Percentiles rank a stretch among this genome's conserved stretches.
Evolutionary conservation across 2,888 invertebrate species (phyloP).

Genomic region (Furcula furcula): DNA sequence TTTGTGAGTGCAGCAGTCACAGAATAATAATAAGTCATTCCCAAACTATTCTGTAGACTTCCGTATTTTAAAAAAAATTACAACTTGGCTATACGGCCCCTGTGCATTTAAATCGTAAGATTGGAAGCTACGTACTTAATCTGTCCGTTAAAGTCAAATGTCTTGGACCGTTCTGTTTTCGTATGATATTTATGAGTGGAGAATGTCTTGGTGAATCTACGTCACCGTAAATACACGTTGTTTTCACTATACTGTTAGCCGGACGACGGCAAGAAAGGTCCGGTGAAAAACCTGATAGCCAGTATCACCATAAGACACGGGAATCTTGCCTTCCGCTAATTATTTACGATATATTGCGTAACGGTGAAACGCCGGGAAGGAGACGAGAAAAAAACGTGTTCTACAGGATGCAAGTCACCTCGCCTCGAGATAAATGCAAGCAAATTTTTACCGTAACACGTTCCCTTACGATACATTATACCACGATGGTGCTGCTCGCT

Average conservation of each 20-base stretch:
- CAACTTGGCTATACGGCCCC: no score
- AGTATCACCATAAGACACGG: constrained; percentile 79
- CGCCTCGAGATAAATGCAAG: constrained; percentile 39
- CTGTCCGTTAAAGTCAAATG: constrained; percentile 12
- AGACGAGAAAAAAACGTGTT: constrained; percentile 74
- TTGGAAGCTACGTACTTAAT: constrained; percentile 11
- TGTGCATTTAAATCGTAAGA: constrained; percentile 10
- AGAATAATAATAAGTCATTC: no score
- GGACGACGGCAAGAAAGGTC: constrained; percentile 62
- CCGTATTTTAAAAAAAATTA: no score
- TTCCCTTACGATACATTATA: constrained; percentile 50
- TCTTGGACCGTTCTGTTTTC: constrained; percentile 26
- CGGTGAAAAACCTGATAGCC: constrained; percentile 70
- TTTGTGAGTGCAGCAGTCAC: no score
- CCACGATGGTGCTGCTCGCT: constrained; percentile 33
- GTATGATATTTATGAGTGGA: constrained; percentile 25
- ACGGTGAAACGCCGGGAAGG: constrained; percentile 81
- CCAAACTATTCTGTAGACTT: no score
- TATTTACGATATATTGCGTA: constrained; percentile 81
- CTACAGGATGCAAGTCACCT: constrained; percentile 69
- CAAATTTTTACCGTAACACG: constrained; percentile 46
- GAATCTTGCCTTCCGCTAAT: constrained; percentile 81
- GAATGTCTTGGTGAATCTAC: constrained; percentile 32
- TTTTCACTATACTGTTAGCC: constrained; percentile 47
- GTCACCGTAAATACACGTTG: constrained; percentile 16